Evolutionary conservation across 2,888 invertebrate genomes (phyloP).

Genomic region (Nasonia oneida): DNA sequence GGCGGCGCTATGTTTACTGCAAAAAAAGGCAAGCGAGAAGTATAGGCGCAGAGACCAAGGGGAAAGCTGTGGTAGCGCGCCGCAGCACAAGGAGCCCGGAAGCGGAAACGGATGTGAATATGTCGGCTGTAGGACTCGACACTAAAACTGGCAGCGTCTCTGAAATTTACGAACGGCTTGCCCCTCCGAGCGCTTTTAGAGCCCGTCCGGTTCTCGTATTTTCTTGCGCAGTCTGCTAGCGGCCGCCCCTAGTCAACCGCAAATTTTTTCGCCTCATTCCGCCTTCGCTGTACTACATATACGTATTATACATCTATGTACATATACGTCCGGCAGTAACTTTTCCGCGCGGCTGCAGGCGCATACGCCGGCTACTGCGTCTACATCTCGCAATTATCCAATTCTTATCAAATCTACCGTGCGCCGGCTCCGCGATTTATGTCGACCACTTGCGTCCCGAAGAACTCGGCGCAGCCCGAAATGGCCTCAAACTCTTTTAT

Average conservation of each 20-base stretch:
- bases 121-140: slow-evolving; percentile 63
- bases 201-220: slow-evolving; percentile 62
- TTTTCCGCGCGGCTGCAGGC: slow-evolving; percentile 16
- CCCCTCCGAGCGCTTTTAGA: slow-evolving; percentile 49
- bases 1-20: too few relatives aligned
- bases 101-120: slow-evolving; percentile 65
- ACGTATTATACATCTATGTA: too few relatives aligned
- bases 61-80: slow-evolving; percentile 42
- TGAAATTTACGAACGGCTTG: slow-evolving; percentile 64
- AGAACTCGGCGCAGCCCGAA: slow-evolving; percentile 22
- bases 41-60: slow-evolving; percentile 16
- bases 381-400: slow-evolving; percentile 51
- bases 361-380: slow-evolving; percentile 3
- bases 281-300: not conserved
- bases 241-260: slow-evolving; percentile 49
- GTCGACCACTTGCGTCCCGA: slow-evolving; percentile 24
- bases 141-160: slow-evolving; percentile 59
- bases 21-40: not conserved
- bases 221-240: slow-evolving; percentile 37
- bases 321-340: not conserved
- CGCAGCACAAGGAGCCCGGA: slow-evolving; percentile 58
- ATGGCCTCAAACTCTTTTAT: not conserved
- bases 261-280: slow-evolving; percentile 2
- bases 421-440: slow-evolving; percentile 38
- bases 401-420: slow-evolving; percentile 58